A percentile compares a stretch with the other conserved stretches of the same genome.
These are phyloP conservation scores for Bombylius major DNA, from an alignment of 2,888 invertebrate species.

Conservation along the genomic window DNA sequence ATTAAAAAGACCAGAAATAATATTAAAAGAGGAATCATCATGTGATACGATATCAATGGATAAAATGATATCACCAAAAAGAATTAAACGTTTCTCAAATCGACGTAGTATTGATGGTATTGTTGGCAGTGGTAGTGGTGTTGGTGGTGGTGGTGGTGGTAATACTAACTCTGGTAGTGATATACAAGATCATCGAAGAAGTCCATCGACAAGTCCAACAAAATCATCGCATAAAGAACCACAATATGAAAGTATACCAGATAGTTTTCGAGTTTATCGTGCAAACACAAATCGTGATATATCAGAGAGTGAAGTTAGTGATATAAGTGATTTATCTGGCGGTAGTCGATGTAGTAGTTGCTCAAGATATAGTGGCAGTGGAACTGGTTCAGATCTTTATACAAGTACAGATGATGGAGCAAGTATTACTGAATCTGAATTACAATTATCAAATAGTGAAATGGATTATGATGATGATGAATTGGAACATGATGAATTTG, in stretches of 20 bases:
- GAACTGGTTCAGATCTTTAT: conserved; percentile 32
- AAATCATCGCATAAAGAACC: conserved; percentile 23
- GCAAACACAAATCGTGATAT: conserved; percentile 34
- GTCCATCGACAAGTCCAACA: conserved; percentile 25
- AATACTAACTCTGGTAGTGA: too few relatives aligned
- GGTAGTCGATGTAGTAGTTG: conserved; percentile 36
- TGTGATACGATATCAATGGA: conserved; percentile 18
- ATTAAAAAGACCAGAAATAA: conserved; percentile 31
- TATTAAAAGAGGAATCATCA: conserved; percentile 17
- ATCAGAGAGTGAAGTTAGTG: conserved; percentile 34
- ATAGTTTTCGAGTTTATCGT: conserved; percentile 43
- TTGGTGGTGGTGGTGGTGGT: conserved; percentile 12
- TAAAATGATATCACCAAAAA: conserved; percentile 30
- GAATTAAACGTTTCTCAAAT: conserved; percentile 30
- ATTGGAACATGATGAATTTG: conserved; percentile 2
- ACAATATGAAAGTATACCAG: conserved; percentile 31
- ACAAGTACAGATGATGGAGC: conserved; percentile 32
- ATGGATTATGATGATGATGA: conserved; percentile 27
- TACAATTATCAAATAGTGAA: conserved; percentile 11
- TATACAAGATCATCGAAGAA: conserved; percentile 6
- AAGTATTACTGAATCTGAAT: conserved; percentile 29
- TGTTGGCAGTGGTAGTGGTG: conserved; percentile 13
- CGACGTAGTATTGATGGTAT: conserved; percentile 14
- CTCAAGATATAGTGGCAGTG: conserved; percentile 33
- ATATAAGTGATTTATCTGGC: conserved; percentile 26